Percentiles rank a stretch among this genome's conserved stretches.
Evolutionary conservation across 2,113 vertebrate species (phyloP).

Genomic region (Phalacrocorax brasilianus): DNA sequence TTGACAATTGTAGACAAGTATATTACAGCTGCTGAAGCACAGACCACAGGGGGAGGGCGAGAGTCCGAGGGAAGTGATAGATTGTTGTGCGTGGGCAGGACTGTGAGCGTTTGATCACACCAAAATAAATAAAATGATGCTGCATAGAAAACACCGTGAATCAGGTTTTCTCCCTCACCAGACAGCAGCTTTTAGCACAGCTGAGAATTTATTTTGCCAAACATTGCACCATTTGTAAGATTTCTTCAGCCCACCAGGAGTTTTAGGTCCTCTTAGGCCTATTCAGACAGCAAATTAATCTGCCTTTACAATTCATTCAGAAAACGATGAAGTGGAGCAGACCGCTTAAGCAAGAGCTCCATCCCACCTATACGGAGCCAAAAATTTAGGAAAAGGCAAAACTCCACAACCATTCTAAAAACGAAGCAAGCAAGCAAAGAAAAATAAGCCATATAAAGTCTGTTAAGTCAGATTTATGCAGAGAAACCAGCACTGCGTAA

Average conservation of each 20-base stretch:
- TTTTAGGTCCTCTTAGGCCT: background rate
- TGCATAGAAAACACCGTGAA: slow-evolving; percentile 1
- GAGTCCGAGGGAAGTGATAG: background rate
- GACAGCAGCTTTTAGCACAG: slow-evolving; percentile 27
- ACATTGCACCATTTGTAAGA: background rate
- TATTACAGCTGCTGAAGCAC: background rate
- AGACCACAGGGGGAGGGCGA: slow-evolving; percentile 11
- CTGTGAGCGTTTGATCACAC: background rate
- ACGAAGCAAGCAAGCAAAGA: background rate
- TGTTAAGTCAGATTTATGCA: background rate
- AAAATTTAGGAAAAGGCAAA: background rate
- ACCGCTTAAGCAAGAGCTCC: background rate
- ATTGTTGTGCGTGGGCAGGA: background rate
- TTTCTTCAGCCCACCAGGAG: background rate
- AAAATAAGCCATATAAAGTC: background rate
- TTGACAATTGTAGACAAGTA: background rate
- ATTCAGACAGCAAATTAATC: slow-evolving; percentile 45
- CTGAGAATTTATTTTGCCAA: slow-evolving; percentile 3
- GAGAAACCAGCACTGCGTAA: background rate
- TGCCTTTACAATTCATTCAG: slow-evolving; percentile 46
- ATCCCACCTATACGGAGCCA: background rate
- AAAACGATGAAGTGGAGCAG: slow-evolving; percentile 41
- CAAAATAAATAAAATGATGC: slow-evolving; percentile 45
- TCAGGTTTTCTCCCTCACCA: background rate
- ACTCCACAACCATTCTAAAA: background rate